These are phyloP conservation scores for Galleria mellonella DNA, from an alignment of 1,140 invertebrate species.

Conservation along the genomic window DNA sequence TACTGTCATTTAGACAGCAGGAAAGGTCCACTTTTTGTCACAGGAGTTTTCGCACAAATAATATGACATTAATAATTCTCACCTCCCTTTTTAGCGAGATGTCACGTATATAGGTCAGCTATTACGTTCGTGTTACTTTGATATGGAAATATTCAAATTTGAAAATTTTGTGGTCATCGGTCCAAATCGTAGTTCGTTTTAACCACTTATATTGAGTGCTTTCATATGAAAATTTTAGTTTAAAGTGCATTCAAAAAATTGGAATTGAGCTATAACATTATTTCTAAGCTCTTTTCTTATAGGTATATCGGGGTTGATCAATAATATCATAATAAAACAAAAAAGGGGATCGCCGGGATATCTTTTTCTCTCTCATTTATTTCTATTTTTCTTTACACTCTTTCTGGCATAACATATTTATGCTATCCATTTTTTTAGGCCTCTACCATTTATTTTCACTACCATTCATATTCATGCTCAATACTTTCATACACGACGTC, in stretches of 20 bases:
- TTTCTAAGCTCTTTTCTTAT: not conserved
- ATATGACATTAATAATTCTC: conserved; percentile 51
- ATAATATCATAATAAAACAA: no score
- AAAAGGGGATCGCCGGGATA: no score
- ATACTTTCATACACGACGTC: no score
- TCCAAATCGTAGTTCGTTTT: not conserved
- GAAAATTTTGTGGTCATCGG: conserved; percentile 14
- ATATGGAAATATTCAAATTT: conserved; percentile 19
- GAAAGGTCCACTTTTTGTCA: conserved; percentile 34
- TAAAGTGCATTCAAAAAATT: conserved; percentile 1
- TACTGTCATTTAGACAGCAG: conserved; percentile 15
- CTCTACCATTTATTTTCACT: no score
- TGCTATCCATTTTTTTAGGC: no score
- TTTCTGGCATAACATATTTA: no score
- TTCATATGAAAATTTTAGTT: not conserved
- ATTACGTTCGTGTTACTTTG: conserved; percentile 17
- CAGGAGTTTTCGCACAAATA: conserved; percentile 40
- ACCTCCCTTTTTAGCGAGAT: conserved; percentile 31
- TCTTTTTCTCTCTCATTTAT: no score
- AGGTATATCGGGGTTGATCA: no score
- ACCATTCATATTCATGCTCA: no score
- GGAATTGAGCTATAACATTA: conserved; percentile 17
- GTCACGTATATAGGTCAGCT: conserved; percentile 24
- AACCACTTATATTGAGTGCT: not conserved
- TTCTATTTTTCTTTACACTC: no score